Evolutionary conservation across 2,797 vertebrate genomes (phyloP), one percentile per base, ranked within the genome.

Genomic region (Hypotaenidia philippensis): DNA sequence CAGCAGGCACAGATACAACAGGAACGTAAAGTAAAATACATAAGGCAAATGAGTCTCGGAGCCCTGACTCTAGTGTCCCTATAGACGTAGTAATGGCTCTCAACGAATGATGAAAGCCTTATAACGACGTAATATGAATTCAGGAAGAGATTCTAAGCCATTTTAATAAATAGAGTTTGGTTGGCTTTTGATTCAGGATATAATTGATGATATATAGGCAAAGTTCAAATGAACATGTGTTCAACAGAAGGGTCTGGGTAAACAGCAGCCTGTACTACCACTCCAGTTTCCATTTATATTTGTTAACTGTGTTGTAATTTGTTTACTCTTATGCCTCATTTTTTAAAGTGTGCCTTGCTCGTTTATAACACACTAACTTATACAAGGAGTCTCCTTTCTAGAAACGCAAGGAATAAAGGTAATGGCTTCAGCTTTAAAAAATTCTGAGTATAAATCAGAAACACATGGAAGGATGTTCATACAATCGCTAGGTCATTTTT

Each of bases 361-460:
- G 49, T 61, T 89, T 86, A 9, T 29, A 86, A 59, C 45, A 76
- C 3, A 23, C 7, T 38, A 85, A 81, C 16, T 18, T 45, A 79
- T 49, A 87, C 27, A 74, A 41, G 16, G 19, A 87, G 13, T 12
- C 44, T 21, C 5, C 38, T 23, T 87, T 57, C 47, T 59, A 76
- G 47, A 83, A 94, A 83, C 23, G 15, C 36, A 86, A 82, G 40
- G 63, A 88, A 70, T n/a, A 89, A 93, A 71, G 66, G 47, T 69
- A 79, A 86, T 86, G 55, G 47, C 52, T 90, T 94, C 74, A 93
- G 90, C 74, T 83, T 69, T 59, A 91, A 93, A 94, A 81, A 78
- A 93, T 60, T 57, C 63, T 82, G 59, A 59, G 32, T 87, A 64
- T 74, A 94, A 94, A 93, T 87, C 40, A 72, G 77, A 91, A 95